Evolutionary conservation across 2,113 vertebrate species (phyloP), one percentile per base, ranked within the genome.

Genomic region (Micronisus gabar): DNA sequence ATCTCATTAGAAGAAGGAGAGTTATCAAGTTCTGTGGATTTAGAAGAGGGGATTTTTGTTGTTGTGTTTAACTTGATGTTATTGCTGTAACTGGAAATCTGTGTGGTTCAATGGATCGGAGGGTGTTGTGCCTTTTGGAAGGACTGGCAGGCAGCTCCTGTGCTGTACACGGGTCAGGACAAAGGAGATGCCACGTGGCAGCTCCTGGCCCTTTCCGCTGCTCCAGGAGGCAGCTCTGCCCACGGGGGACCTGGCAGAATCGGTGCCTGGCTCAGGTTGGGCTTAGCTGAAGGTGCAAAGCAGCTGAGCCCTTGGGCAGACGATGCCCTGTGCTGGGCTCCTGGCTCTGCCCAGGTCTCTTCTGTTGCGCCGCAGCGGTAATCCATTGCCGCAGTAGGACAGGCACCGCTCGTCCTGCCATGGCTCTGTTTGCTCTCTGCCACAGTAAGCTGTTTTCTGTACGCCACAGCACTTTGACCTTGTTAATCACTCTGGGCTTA

Each of bases 1-100:
- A 87, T 74, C 73, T 91, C 83, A 70, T 95, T 95, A 82, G 94
- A 95, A 81, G 61, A 21, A 92, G 75, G 73, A 65, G 58, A 73
- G 80, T 58, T 87, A 93, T 34, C 76, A 41, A 82, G 62, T 88
- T 70, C 53, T 43, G 58, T 66, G 81, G 78, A 79, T 89, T 96
- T 93, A 91, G 52, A 58, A 65, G 65, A n/a, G 68, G 41, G 3
- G 8, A 21, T 58, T 53, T 67, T 82, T 68, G 58, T 58, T 80
- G 56, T 68, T 91, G 76, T 48, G 93, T 88, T 86, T 41, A 55
- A 55, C 41, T 63, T 4, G n/a, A 5, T 36, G 32, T 73, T 76
- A 13, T 3, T 73, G 61, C 45, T 82, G 9, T 30, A 17, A 45
- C 66, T 2, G 2, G 76, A 34, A 81, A 45, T 56, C n/a, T 10